These are phyloP conservation scores for Sebastes taczanowskii DNA, from an alignment of 2,797 vertebrate species.

Conservation along the genomic window DNA sequence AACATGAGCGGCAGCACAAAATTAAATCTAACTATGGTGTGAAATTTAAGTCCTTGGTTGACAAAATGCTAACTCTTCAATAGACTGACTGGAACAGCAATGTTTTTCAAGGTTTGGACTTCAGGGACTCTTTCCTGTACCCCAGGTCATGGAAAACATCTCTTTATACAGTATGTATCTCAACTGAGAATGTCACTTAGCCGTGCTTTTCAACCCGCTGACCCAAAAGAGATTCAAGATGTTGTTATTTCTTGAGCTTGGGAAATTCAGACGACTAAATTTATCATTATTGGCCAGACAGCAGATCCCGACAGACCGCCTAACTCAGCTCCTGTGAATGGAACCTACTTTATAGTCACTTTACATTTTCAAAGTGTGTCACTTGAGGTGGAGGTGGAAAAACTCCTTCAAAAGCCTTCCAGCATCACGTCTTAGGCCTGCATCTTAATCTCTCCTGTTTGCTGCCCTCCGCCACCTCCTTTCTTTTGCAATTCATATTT, in stretches of 20 bases:
- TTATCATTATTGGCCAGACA: constrained; percentile 44
- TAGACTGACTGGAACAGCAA: background rate
- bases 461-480: constrained; percentile 31
- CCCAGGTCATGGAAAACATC: background rate
- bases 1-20: constrained; percentile 25
- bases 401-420: constrained; percentile 65
- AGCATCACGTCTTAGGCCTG: constrained; percentile 31
- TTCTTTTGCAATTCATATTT: constrained; percentile 48
- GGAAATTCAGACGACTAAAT: constrained; percentile 33
- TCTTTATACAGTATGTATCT: background rate
- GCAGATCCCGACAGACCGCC: constrained; percentile 30
- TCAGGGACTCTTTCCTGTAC: background rate
- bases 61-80: constrained; percentile 25
- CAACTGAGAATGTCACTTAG: constrained; percentile 10
- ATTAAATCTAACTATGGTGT: constrained; percentile 19
- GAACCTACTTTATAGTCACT: constrained; percentile 54
- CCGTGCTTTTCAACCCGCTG: constrained; percentile 2
- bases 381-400: constrained; percentile 49
- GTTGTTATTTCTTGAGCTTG: constrained; percentile 12
- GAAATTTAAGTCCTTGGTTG: constrained; percentile 21
- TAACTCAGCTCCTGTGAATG: constrained; percentile 31
- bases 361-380: constrained; percentile 68
- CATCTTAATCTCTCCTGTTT: constrained; percentile 50
- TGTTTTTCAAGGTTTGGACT: constrained; percentile 8
- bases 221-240: constrained; percentile 24